Percentiles rank a stretch among this genome's conserved stretches.
Evolutionary conservation across 2,797 vertebrate genomes (phyloP).

Genomic region (Rhynchotus rufescens): DNA sequence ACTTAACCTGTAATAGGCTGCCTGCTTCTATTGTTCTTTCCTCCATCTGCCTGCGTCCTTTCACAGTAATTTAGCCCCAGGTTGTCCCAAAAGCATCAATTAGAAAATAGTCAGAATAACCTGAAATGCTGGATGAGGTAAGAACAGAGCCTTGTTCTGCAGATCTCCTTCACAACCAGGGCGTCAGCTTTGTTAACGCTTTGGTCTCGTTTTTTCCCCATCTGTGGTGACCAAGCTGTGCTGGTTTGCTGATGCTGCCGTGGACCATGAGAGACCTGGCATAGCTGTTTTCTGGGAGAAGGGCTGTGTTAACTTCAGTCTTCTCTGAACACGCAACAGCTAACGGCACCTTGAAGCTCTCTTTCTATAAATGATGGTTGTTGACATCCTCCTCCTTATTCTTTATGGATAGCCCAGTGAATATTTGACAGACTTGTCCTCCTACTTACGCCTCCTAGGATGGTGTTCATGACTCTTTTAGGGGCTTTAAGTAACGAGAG

Average conservation of each 20-base stretch:
- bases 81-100: not conserved
- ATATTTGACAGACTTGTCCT: not conserved
- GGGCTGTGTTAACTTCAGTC: not conserved
- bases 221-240: not conserved
- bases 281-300: not conserved
- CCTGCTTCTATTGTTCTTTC: constrained; percentile 37
- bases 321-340: not conserved
- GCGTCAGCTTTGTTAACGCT: not conserved
- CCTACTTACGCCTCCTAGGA: not conserved
- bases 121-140: constrained; percentile 5
- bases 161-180: not conserved
- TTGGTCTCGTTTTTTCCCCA: not conserved
- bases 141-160: not conserved
- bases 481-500: not conserved
- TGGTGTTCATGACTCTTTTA: not conserved
- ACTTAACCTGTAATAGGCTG: not conserved
- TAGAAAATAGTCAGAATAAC: constrained; percentile 45
- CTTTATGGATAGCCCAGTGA: not conserved
- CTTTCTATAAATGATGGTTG: not conserved
- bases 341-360: not conserved
- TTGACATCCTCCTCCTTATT: not conserved
- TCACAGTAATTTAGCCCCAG: constrained; percentile 21
- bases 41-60: constrained; percentile 21
- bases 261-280: not conserved
- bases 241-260: not conserved